These are phyloP conservation scores for Macrobrachium nipponense DNA, from an alignment of 1,140 invertebrate species.

Conservation along the genomic window DNA sequence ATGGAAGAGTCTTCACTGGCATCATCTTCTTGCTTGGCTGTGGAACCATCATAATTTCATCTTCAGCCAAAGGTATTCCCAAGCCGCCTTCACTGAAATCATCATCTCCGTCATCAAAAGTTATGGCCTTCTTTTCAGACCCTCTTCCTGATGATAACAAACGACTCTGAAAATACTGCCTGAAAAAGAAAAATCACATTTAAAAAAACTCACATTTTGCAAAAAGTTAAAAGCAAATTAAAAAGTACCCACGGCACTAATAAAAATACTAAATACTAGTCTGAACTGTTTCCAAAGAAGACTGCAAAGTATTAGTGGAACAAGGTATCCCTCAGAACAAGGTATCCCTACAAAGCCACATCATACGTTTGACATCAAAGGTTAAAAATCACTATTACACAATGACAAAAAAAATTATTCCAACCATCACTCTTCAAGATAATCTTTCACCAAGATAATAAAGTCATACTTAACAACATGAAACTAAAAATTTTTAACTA, in stretches of 20 bases:
- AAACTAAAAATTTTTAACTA: too few relatives aligned
- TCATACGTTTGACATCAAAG: too few relatives aligned
- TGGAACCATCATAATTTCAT: slow-evolving; percentile 42
- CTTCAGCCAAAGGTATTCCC: slow-evolving; percentile 28
- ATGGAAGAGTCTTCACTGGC: background rate
- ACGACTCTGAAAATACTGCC: slow-evolving; percentile 51
- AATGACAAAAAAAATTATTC: background rate
- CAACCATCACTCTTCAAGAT: background rate
- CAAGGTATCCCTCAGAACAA: too few relatives aligned
- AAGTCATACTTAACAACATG: too few relatives aligned
- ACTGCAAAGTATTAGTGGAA: too few relatives aligned
- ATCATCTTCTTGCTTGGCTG: slow-evolving; percentile 22
- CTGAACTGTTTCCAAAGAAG: too few relatives aligned
- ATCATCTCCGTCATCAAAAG: slow-evolving; percentile 15
- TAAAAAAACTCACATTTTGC: background rate
- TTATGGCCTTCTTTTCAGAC: background rate
- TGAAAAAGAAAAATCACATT: slow-evolving; percentile 25
- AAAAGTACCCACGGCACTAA: background rate
- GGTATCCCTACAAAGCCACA: too few relatives aligned
- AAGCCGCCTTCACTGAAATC: slow-evolving; percentile 28
- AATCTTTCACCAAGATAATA: too few relatives aligned
- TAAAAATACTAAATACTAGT: too few relatives aligned
- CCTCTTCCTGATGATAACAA: background rate
- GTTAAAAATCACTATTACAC: background rate
- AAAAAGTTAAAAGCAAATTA: background rate